Evolutionary conservation across 2,113 vertebrate species (phyloP).

Genomic region (Halichoeres trimaculatus): DNA sequence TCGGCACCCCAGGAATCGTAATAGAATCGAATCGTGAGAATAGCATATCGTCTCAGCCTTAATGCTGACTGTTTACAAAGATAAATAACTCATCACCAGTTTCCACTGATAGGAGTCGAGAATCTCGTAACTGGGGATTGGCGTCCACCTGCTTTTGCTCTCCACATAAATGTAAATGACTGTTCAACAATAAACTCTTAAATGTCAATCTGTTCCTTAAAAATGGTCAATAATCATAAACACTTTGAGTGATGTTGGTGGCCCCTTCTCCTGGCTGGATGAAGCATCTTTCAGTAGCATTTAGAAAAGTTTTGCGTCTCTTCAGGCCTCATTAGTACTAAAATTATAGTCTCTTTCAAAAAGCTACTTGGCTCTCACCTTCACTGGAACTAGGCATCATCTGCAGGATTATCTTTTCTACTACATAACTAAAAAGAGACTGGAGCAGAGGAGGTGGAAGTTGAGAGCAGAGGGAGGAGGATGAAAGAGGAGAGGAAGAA

Average conservation of each 20-base stretch:
- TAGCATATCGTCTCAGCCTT: no score
- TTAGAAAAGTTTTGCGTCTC: slow-evolving; percentile 50
- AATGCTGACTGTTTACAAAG: no score
- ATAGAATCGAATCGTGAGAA: no score
- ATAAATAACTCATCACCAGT: no score
- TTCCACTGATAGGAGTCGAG: no score
- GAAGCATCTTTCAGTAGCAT: slow-evolving; percentile 60
- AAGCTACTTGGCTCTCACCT: slow-evolving; percentile 44
- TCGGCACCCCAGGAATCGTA: no score
- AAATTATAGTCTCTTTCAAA: slow-evolving; percentile 41
- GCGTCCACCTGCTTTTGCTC: no score
- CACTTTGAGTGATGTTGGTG: slow-evolving; percentile 16
- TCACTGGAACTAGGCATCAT: slow-evolving; percentile 35
- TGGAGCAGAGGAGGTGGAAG: slow-evolving; percentile 22
- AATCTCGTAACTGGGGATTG: no score
- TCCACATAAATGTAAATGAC: no score
- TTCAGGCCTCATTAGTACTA: slow-evolving; percentile 67
- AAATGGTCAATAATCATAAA: neutral
- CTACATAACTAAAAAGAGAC: slow-evolving; percentile 15
- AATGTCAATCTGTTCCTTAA: neutral
- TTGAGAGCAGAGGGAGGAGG: neutral
- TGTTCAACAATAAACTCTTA: neutral
- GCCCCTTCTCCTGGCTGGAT: slow-evolving; percentile 23
- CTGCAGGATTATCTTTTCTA: slow-evolving; percentile 35
- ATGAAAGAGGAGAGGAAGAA: slow-evolving; percentile 30